A percentile compares a stretch with the other conserved stretches of the same genome.
These are phyloP conservation scores for Panurus biarmicus DNA, from an alignment of 2,113 vertebrate genomes.

Conservation along the genomic window DNA sequence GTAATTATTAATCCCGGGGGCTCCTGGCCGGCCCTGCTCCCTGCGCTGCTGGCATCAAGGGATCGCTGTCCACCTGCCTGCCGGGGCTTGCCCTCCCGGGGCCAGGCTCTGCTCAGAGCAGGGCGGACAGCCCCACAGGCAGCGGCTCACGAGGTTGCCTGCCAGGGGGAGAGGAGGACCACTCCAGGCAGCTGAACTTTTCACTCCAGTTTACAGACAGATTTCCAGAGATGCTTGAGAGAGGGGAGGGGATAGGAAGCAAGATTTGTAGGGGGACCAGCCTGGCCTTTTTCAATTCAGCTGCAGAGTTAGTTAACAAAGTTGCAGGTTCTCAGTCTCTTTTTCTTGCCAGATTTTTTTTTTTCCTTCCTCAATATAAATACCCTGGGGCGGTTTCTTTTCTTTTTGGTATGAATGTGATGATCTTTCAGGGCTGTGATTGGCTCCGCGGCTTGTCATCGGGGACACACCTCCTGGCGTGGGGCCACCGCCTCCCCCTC, in stretches of 20 bases:
- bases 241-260: neutral
- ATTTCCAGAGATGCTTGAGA: constrained; percentile 3
- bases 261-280: constrained; percentile 8
- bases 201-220: neutral
- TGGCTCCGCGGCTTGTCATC: constrained; percentile 27
- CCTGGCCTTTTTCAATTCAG: constrained; percentile 30
- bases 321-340: constrained; percentile 44
- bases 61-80: neutral
- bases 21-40: neutral
- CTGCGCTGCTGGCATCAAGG: neutral
- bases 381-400: constrained; percentile 63
- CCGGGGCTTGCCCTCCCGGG: neutral
- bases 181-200: constrained; percentile 20
- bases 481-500: constrained; percentile 26
- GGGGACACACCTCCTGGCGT: constrained; percentile 43
- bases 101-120: neutral
- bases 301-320: constrained; percentile 42
- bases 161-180: neutral
- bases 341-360: neutral
- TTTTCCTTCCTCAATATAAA: constrained; percentile 12
- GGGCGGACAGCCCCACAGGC: neutral
- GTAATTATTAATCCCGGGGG: constrained; percentile 23
- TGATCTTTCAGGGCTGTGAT: constrained; percentile 59
- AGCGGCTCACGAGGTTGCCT: neutral
- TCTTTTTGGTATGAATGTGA: constrained; percentile 66